Conservation (phyloP, 2,888 invertebrate genomes). For the Calliphora vomitoria region DNA sequence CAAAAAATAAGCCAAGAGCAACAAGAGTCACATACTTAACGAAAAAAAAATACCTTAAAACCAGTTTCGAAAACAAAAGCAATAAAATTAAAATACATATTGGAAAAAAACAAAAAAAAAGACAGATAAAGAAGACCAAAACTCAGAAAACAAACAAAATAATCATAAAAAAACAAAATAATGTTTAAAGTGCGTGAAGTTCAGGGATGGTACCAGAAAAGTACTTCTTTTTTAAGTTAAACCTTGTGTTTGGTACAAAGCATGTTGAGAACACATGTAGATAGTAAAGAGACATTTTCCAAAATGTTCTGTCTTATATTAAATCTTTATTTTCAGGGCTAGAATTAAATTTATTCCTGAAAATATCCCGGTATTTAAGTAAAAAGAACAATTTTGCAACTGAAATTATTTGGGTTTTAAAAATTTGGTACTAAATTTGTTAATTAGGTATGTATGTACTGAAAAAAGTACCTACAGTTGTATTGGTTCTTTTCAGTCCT, state of each 20-base stretch:
- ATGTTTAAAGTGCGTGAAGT: conserved; percentile 64
- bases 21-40: conserved; percentile 72
- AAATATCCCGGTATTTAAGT: no score
- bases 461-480: not conserved
- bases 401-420: no score
- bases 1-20: conserved; percentile 76
- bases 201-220: conserved; percentile 26
- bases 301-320: no score
- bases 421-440: no score
- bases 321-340: no score
- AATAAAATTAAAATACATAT: conserved; percentile 67
- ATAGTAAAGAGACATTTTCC: no score
- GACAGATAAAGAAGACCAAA: conserved; percentile 51
- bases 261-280: no score
- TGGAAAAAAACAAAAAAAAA: conserved; percentile 35
- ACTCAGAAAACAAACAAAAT: conserved; percentile 57
- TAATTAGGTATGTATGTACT: not conserved
- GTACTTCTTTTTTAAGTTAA: not conserved
- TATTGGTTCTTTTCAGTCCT: not conserved
- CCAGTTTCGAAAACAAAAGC: conserved; percentile 78
- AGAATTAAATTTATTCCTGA: no score
- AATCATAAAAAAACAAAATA: conserved; percentile 47
- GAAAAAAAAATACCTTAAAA: conserved; percentile 80
- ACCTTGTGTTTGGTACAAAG: no score
- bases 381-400: no score